Base-by-base conservation (phyloP, 1,140 invertebrate genomes). In the Drosophila nigrodunni region DNA sequence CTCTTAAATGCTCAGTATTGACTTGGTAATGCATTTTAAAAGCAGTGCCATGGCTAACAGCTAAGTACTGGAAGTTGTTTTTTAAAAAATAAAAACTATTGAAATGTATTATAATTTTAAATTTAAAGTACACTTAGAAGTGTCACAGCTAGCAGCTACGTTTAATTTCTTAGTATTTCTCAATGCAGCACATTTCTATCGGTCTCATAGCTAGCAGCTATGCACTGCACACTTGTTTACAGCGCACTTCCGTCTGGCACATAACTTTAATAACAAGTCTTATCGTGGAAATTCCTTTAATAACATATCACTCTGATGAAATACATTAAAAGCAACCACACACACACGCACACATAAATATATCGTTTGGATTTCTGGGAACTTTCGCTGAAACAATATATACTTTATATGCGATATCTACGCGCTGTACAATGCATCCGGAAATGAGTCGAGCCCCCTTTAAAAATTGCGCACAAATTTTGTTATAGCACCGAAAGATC, bases 401-500 rank as follows among this genome's bases (percentile, higher is more conserved):
- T 30, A 30, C 0, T 30, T 21, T 13, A 30, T n/a, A 67, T 43
- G 37, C 18, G 9, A 58, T 66, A 50, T 65, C 61, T 52, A 55
- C 7, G 18, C 15, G 21, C 34, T 61, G 34, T 21, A 49, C 37
- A 67, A 44, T 52, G 30, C n/a, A 46, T 69, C 46, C 75, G 82
- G 75, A 87, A 87, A 87, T 87, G 70, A 82, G 82, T 82, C 82
- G 82, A 78, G 82, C 75, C 82, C 78, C 82, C 30, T 67, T 68
- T 41, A 46, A 30, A 70, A 82, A 78, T 69, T 78, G 54, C 55
- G 37, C 59, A 74, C 50, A 41, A 25, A 18, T 35, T 21, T 8
- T 3, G 25, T 64, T 44, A 67, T 73, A 54, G 64, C 44, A 30
- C 41, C 34, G 15, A n/a, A 50, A 68, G 54, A 60, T 73, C 70